Evolutionary conservation across 2,888 invertebrate genomes (phyloP).

Genomic region (Pecten maximus): DNA sequence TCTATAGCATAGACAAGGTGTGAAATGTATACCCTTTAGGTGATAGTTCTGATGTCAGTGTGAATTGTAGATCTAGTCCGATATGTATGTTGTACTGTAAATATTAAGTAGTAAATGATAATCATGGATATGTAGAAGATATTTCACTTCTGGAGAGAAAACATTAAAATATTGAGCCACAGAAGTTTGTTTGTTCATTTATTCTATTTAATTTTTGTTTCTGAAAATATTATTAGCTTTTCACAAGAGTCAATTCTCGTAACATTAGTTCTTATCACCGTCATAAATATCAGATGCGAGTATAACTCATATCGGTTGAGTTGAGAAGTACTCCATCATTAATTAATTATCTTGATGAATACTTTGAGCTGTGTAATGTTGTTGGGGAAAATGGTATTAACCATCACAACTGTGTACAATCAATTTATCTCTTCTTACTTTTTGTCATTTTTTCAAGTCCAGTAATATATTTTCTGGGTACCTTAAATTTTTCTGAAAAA

Average conservation of each 20-base stretch:
- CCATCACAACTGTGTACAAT: neutral
- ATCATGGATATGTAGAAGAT: too few relatives aligned
- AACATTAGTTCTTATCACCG: neutral
- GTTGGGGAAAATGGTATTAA: too few relatives aligned
- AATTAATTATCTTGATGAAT: too few relatives aligned
- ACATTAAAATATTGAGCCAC: neutral
- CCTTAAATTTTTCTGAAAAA: slow-evolving; percentile 89
- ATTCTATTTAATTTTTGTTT: neutral
- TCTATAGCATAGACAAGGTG: too few relatives aligned
- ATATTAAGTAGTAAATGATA: too few relatives aligned
- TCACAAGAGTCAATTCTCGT: neutral
- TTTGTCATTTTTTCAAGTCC: slow-evolving; percentile 90
- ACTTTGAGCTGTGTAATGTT: too few relatives aligned
- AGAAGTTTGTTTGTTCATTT: neutral
- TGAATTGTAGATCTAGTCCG: neutral
- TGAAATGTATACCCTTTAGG: neutral
- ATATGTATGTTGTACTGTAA: neutral
- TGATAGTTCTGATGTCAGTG: neutral
- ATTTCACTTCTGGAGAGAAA: neutral
- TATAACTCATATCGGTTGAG: neutral
- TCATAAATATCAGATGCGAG: neutral
- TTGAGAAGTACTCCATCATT: too few relatives aligned
- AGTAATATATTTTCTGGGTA: slow-evolving; percentile 89
- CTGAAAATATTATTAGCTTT: neutral
- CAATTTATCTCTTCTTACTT: slow-evolving; percentile 85